Base-by-base conservation (phyloP, 2,888 invertebrate genomes). In the Steinernema scapterisci region DNA sequence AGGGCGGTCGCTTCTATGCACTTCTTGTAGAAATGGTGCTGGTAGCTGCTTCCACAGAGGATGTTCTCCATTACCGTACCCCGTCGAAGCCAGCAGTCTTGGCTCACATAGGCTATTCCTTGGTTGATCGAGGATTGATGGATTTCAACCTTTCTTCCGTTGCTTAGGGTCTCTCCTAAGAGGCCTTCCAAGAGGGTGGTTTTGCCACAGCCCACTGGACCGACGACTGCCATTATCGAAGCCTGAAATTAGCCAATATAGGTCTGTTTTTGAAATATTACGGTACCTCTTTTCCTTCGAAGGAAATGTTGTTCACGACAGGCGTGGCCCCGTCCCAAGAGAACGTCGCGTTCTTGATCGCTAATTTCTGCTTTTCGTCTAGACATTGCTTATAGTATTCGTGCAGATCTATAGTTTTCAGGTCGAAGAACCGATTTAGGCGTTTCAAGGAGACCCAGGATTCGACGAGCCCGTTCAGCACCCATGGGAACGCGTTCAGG, bases 401-500 rank as follows among this genome's bases (percentile, higher is more conserved):
- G 45, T 91, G 90, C 16, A 91, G 88, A 83, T 93, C 91, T 87
- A 92, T 78, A 72, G 89, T 88, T 52, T 81, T 79, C 9, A 83
- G 75, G 11, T 72, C 46, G 72, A 86, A 84, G 76, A 85, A 86
- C 38, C 74, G 51, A 23, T 84, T 79, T 44, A 86, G 74, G 46
- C 85, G 74, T 46, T 75, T 77, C 48, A 78, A 73, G 23, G 97
- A 97, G 0, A 97, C 94, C 93, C 94, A 95, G 0, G 97, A 94
- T 89, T 99, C 97, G 54, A 95, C 93, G 1, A 97, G 89, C 0
- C 97, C 97, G 70, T 96, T 97, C 23, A 99, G 89, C 1, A 97
- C 97, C 97, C 97, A 99, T 0, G 97, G 97, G 88, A 97, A 95
- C 0, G 96, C 94, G 89, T 99, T 99, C 76, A 99, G 89, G 0